These are phyloP conservation scores for Drosophila parthenogenetica DNA, from an alignment of 2,888 invertebrate genomes.

Conservation along the genomic window DNA sequence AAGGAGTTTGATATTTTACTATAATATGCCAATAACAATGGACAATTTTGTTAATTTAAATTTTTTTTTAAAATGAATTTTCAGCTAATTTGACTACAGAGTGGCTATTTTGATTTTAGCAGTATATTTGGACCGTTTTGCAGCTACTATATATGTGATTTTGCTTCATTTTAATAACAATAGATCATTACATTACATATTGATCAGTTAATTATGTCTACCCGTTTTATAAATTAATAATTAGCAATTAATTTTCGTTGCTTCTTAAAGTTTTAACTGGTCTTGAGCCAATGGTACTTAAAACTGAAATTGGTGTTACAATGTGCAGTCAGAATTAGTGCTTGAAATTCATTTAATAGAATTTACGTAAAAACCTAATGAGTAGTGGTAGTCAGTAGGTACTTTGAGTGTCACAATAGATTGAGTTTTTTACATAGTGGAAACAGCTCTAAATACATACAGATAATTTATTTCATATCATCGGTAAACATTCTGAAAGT, in stretches of 20 bases:
- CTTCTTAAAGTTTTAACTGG: slow-evolving; percentile 2
- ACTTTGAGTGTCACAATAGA: slow-evolving; percentile 61
- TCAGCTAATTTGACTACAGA: slow-evolving; percentile 40
- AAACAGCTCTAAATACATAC: slow-evolving; percentile 13
- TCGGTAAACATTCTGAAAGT: slow-evolving; percentile 5
- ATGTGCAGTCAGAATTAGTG: slow-evolving; percentile 49
- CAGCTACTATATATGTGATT: slow-evolving; percentile 37
- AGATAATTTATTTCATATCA: slow-evolving; percentile 8
- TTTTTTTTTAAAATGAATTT: slow-evolving; percentile 4
- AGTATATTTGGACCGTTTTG: slow-evolving; percentile 58
- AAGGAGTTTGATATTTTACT: background rate
- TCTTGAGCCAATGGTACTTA: slow-evolving; percentile 6
- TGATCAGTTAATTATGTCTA: slow-evolving; percentile 11
- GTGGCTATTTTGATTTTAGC: slow-evolving; percentile 46
- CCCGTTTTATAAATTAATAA: slow-evolving; percentile 5
- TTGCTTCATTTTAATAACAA: slow-evolving; percentile 10
- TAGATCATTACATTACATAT: slow-evolving; percentile 10
- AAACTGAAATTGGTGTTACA: slow-evolving; percentile 7
- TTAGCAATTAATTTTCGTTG: slow-evolving; percentile 9
- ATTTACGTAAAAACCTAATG: slow-evolving; percentile 14
- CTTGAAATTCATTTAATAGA: slow-evolving; percentile 26
- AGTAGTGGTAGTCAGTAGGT: slow-evolving; percentile 53
- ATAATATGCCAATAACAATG: slow-evolving; percentile 9
- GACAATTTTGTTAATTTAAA: background rate
- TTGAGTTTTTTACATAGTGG: slow-evolving; percentile 11